phyloP scores from a whole-genome alignment of 2,797 vertebrate species.

The Spinibarbus caldwelli region DNA sequence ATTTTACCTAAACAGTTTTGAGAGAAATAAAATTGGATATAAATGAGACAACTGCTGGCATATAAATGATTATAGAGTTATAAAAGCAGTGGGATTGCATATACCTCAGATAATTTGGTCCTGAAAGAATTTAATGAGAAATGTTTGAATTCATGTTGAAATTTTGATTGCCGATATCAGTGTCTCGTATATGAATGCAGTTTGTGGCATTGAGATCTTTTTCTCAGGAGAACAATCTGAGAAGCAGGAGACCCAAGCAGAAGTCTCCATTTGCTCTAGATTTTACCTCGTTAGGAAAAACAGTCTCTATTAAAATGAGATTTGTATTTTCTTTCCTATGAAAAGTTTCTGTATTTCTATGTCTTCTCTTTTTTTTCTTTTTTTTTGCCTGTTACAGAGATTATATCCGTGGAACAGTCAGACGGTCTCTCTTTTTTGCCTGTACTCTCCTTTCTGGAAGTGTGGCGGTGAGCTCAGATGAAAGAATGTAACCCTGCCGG shows the following conservation, averaged over 20 bases:
- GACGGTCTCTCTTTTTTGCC: slow-evolving; percentile 37
- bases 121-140: not conserved
- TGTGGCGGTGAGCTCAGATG: slow-evolving; percentile 53
- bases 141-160: not conserved
- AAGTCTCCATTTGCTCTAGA: not conserved
- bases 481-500: slow-evolving; percentile 63
- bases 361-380: not conserved
- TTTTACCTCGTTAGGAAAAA: not conserved
- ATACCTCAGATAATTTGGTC: not conserved
- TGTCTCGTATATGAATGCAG: not conserved
- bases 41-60: not conserved
- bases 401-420: slow-evolving; percentile 47
- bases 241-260: not conserved
- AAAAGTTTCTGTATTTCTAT: not conserved
- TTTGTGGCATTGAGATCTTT: not conserved
- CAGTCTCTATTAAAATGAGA: not conserved
- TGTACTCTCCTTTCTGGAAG: slow-evolving; percentile 42
- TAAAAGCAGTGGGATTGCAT: not conserved
- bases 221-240: not conserved
- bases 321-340: not conserved
- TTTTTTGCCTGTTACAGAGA: not conserved
- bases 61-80: not conserved
- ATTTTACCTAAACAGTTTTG: not conserved
- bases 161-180: not conserved
- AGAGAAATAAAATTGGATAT: not conserved